phyloP scores from a whole-genome alignment of 2,888 invertebrate genomes.

The Meandrusa payeni region DNA sequence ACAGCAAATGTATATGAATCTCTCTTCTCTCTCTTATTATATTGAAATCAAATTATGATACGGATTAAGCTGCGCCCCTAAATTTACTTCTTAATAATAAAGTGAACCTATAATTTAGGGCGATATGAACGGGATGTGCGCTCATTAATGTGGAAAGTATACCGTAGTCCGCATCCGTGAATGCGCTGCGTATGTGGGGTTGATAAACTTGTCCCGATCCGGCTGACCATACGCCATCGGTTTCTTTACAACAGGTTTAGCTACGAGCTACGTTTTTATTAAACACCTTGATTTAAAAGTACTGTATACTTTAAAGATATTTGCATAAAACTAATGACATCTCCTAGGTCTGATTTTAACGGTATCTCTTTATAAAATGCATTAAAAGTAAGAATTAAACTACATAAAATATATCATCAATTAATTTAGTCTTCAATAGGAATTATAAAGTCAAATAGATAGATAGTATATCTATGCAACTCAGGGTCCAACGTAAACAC shows the following conservation, averaged over 20 bases:
- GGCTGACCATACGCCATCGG: constrained; percentile 48
- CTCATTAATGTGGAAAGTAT: constrained; percentile 56
- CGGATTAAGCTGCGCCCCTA: constrained; percentile 26
- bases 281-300: constrained; percentile 51
- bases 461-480: too few relatives aligned
- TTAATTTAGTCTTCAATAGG: too few relatives aligned
- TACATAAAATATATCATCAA: too few relatives aligned
- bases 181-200: constrained; percentile 62
- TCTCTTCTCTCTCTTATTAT: too few relatives aligned
- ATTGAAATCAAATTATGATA: constrained; percentile 6
- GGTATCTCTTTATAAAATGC: too few relatives aligned
- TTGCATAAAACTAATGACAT: too few relatives aligned
- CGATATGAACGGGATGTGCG: constrained; percentile 54
- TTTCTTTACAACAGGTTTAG: constrained; percentile 63
- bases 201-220: constrained; percentile 61
- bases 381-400: too few relatives aligned
- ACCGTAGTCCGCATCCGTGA: constrained; percentile 77
- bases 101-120: constrained; percentile 31
- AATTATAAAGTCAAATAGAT: too few relatives aligned
- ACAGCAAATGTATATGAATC: too few relatives aligned
- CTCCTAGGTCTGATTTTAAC: too few relatives aligned
- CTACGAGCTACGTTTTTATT: constrained; percentile 59
- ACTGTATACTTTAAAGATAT: too few relatives aligned
- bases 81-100: constrained; percentile 32
- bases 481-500: too few relatives aligned